Evolutionary conservation across 2,797 vertebrate genomes (phyloP).

Genomic region (Acanthopagrus latus): DNA sequence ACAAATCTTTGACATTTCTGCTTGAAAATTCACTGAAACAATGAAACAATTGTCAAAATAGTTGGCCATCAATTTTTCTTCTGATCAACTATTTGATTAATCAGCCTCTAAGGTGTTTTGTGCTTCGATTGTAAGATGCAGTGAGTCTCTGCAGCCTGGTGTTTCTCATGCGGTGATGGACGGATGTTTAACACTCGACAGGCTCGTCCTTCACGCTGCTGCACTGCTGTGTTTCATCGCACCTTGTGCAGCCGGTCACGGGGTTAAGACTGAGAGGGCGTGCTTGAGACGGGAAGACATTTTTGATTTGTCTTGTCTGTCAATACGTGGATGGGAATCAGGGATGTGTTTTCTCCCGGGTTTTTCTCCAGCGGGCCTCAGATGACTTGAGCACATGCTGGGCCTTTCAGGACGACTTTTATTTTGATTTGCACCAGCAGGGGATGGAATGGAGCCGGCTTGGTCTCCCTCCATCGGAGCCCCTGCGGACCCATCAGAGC

Average conservation of each 20-base stretch:
- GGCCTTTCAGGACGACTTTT: conserved; percentile 66
- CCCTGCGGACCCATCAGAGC: conserved; percentile 69
- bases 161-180: neutral
- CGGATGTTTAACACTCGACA: neutral
- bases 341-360: conserved; percentile 47
- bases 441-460: conserved; percentile 69
- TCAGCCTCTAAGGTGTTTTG: neutral
- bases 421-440: conserved; percentile 75
- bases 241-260: conserved; percentile 7
- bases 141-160: neutral
- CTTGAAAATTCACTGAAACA: too few relatives aligned
- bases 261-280: conserved; percentile 18
- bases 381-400: conserved; percentile 78
- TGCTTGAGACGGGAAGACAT: conserved; percentile 35
- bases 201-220: neutral
- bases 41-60: too few relatives aligned
- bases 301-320: conserved; percentile 65
- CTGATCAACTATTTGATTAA: too few relatives aligned
- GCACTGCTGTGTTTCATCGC: conserved; percentile 27
- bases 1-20: too few relatives aligned
- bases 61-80: too few relatives aligned
- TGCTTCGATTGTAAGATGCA: neutral
- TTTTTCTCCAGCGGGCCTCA: conserved; percentile 45
- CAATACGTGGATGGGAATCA: conserved; percentile 51
- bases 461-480: conserved; percentile 63